Evolutionary conservation across 2,113 vertebrate species (phyloP), one percentile per base, ranked within the genome.

Genomic region (Myanophis thanlyinensis): DNA sequence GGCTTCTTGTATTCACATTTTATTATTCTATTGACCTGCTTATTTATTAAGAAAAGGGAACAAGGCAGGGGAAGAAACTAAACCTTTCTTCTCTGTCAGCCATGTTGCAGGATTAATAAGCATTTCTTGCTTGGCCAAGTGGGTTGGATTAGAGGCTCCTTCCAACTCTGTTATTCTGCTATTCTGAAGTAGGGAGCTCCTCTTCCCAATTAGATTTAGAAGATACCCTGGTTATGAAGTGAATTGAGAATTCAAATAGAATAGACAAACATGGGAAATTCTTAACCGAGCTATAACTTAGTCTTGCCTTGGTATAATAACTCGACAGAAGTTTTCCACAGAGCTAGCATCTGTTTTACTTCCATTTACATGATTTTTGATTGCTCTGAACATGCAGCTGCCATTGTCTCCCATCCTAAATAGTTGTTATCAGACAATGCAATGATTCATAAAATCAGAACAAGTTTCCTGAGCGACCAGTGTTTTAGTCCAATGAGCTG

Each of bases 401-500:
- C 20, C 56, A 23, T 87, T 92, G 30, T 51, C 44, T 48, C 18
- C 62, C 23, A 12, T 86, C 53, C 73, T 44, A 59, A 47, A 53
- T 25, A 5, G 44, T 47, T 92, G 35, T 56, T 22, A 89, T 89
- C 54, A 89, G 88, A 35, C 47, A 62, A 56, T 51, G 53, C 52
- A 86, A 35, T 62, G 52, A 89, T 85, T 86, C 52, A 92, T 92
- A 59, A 85, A 89, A 85, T 40, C 52, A 93, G 47, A 67, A 15
- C 22, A 93, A 93, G 90, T 91, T 94, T 93, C 91, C 91, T 93
- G 93, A 87, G 87, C 93, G 49, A 54, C 91, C 93, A 93, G 84
- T 94, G 94, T 93, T 51, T 80, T 87, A 95, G 95, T 92, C 80
- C 59, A 95, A 95, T 92, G 90, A 95, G 93, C 89, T 89, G 92